phyloP scores from a whole-genome alignment of 1,140 invertebrate species.

The Diuraphis noxia region DNA sequence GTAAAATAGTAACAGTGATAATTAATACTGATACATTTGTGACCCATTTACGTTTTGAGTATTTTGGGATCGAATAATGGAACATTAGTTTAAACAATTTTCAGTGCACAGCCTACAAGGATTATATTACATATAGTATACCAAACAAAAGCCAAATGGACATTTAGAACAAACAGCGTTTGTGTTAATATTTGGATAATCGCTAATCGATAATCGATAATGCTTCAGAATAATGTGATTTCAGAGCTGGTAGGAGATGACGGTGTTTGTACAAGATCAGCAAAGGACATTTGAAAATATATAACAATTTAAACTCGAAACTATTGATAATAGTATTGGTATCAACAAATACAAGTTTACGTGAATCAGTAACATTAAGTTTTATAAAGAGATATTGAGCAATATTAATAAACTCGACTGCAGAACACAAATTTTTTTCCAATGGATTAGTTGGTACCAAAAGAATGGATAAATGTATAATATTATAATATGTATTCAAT shows the following conservation, averaged over 20 bases:
- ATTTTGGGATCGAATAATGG: neutral
- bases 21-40: neutral
- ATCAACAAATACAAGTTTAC: neutral
- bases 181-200: conserved; percentile 24
- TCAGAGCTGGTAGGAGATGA: neutral
- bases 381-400: too few relatives aligned
- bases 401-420: too few relatives aligned
- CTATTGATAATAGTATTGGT: neutral
- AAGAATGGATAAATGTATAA: too few relatives aligned
- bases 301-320: neutral
- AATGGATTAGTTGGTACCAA: too few relatives aligned
- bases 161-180: conserved; percentile 1
- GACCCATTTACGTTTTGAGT: neutral
- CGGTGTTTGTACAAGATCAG: neutral
- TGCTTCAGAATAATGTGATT: neutral
- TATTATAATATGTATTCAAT: too few relatives aligned
- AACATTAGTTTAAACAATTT: neutral
- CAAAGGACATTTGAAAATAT: neutral
- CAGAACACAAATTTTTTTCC: too few relatives aligned
- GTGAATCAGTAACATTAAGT: neutral
- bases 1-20: neutral
- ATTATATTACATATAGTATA: neutral
- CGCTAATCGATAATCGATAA: neutral
- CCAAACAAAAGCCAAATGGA: conserved; percentile 1
- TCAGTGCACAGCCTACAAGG: neutral